Evolutionary conservation across 2,797 vertebrate species (phyloP).

Genomic region (Sebastes kiyomatsui): DNA sequence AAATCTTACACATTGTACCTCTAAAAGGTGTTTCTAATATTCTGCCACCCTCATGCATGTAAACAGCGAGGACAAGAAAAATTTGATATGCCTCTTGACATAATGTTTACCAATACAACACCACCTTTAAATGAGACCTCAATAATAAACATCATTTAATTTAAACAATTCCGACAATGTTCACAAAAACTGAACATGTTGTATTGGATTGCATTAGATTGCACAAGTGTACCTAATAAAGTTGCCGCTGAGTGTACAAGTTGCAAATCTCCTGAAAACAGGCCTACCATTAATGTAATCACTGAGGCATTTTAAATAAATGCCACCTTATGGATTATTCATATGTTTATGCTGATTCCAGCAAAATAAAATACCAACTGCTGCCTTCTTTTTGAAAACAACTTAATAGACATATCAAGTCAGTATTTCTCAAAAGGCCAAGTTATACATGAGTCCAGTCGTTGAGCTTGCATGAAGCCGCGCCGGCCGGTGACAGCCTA

Average conservation of each 20-base stretch:
- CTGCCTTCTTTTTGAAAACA: conserved; percentile 11
- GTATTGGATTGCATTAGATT: neutral
- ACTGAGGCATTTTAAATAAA: neutral
- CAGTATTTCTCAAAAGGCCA: conserved; percentile 56
- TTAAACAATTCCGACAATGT: neutral
- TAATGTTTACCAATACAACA: neutral
- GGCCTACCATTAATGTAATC: neutral
- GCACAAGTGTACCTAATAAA: neutral
- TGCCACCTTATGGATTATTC: neutral
- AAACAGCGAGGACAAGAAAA: neutral
- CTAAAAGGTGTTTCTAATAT: neutral
- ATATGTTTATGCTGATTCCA: conserved; percentile 16
- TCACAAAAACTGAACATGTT: neutral
- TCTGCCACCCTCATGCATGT: neutral
- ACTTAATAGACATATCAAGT: conserved; percentile 59
- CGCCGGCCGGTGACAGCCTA: conserved; percentile 52
- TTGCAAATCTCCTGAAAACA: neutral
- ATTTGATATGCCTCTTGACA: neutral
- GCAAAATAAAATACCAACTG: conserved; percentile 11
- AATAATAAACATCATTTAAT: neutral
- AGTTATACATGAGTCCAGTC: conserved; percentile 54
- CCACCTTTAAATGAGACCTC: neutral
- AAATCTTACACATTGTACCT: too few relatives aligned
- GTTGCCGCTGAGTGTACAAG: neutral
- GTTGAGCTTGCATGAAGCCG: conserved; percentile 50